Evolutionary conservation across 2,113 vertebrate species (phyloP), one percentile per base, ranked within the genome.

Genomic region (Etheostoma spectabile): DNA sequence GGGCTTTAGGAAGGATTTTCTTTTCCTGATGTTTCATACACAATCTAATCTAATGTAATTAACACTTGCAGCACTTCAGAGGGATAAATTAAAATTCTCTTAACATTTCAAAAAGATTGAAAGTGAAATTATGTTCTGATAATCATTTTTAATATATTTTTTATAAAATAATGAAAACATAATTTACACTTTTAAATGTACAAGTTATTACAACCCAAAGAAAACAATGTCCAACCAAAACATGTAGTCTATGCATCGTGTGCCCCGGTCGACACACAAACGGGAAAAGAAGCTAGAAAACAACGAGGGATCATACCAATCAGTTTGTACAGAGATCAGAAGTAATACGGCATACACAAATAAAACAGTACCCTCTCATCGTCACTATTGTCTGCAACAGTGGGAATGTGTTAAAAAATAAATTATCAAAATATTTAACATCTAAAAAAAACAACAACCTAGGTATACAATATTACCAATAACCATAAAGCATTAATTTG

Each of bases 81-180:
- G 24, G 11, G 8, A 22, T 21, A 10, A 16, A 14, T 0, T 2
- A 57, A 1, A 24, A 13, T 12, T 24, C 5, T 48, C 5, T 30
- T 30, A 30, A 48, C 10, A 62, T 42, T 19, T 18, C 8, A 49
- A 11, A 84, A 79, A 38, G 66, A 91, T 74, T n/a, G 5, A 18
- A 61, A 73, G 30, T 45, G 38, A 77, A 79, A 87, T 86, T 90
- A 49, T 49, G 3, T 81, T 92, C 86, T 91, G 86, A 86, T 87
- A 91, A 27, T 81, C 90, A 76, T 91, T 92, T 93, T 91, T 92
- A 83, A 93, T 92, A 90, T 93, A 87, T 38, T 38, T 94, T 93
- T 95, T 95, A 94, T 95, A 96, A 96, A 96, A 97, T 93, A 90
- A 94, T 93, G 93, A 94, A 92, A 95, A 95, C 94, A 95, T 95